Base-by-base conservation (phyloP, 2,113 vertebrate genomes). In the Sinocyclocheilus rhinocerous region DNA sequence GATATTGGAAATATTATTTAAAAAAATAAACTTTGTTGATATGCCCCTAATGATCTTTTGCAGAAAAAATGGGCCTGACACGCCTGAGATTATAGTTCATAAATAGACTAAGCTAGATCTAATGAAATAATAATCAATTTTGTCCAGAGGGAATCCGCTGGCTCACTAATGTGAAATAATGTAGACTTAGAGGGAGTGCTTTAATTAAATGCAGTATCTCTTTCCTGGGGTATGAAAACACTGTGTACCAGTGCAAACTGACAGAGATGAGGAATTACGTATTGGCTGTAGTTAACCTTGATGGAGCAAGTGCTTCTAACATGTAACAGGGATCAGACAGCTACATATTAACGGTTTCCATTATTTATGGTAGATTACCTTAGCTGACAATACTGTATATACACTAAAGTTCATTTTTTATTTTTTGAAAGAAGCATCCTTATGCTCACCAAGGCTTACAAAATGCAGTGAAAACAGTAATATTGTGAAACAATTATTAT, bases 71-170 rank as follows among this genome's bases (percentile, higher is more conserved):
- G 24, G 15, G 12, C 22, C 59, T 79, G 76, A 45, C 75, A 67
- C 10, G 0, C 20, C 24, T 48, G 15, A 85, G 61, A 80, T 80
- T 85, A 72, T 48, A 45, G 55, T 48, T 67, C 77, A 73, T 59
- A 81, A 81, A 48, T 63, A 75, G 76, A 57, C 20, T 4, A 15
- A 39, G 20, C 26, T 52, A 39, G 42, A 55, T 57, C 63, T 85
- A 85, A 84, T 84, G 52, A 76, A 84, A 61, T 76, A 76, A 85
- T 72, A 59, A 59, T 67, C 6, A 18, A 11, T 75, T 84, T 76
- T 87, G 77, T 72, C 76, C 67, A 67, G 57, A 81, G 87, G 78
- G 81, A 88, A 59, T 67, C 61, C 69, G 22, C 13, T n/a, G 39
- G 65, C 70, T 67, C 39, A 1, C 24, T 45, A 24, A 80, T 39